Evolutionary conservation across 2,888 invertebrate species (phyloP), one percentile per base, ranked within the genome.

Genomic region (Cryptophagus acutangulus): DNA sequence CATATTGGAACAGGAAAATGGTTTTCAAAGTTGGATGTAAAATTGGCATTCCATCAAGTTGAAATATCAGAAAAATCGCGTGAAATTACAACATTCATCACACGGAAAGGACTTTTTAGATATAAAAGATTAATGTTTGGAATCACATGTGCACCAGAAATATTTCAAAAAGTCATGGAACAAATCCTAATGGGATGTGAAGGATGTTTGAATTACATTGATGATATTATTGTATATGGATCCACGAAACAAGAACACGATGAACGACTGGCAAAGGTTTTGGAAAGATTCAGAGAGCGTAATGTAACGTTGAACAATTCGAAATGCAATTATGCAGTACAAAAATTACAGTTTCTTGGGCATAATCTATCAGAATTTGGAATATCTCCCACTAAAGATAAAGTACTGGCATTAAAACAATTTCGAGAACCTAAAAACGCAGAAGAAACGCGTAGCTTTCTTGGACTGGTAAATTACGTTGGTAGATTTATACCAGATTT

Each of bases 181-280:
- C 46, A 49, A 41, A 58, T 69, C 5, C 36, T 71, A 1, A 20
- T 46, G 17, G 50, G 45, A 2, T 63, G 65, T 25, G 55, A 64
- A 30, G 66, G 67, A 1, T 56, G 53, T 2, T 43, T 62, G 10
- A 65, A 62, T 40, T 62, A 59, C 36, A 61, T 62, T 10, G 69
- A 67, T 49, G 67, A 69, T 49, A 65, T 71, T 35, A 34, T 66
- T 1, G 43, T 69, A 10, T 58, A 39, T 55, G 65, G 56, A 2
- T 47, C 33, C 26, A 38, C 18, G 2, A 31, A 46, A 35, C 44
- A 47, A 13, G 56, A 62, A 33, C 66, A 64, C 40, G 59, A 67
- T 37, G 17, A 16, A 15, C 15, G 41, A 26, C 14, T 49, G 18
- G 34, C 38, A 14, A 36, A 31, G 16, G 38, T 38, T 16, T 17